phyloP scores from a whole-genome alignment of 2,113 vertebrate genomes.

The Hydrolagus affinis region DNA sequence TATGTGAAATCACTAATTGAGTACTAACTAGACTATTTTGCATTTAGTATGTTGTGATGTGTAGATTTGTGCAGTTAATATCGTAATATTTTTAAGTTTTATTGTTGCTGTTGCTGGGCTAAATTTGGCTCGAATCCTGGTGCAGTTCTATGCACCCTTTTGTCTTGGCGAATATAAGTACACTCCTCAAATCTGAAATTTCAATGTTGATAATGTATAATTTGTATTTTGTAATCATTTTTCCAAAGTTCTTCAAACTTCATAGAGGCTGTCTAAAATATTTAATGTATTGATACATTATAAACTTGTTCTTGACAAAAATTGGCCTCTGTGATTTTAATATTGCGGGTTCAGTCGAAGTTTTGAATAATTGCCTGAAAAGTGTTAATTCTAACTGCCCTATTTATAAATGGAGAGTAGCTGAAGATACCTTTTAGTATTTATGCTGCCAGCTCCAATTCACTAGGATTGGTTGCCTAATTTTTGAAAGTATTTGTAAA shows the following conservation, averaged over 20 bases:
- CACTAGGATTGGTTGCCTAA: no score
- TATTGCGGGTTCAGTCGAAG: neutral
- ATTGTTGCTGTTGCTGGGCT: neutral
- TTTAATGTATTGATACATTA: slow-evolving; percentile 19
- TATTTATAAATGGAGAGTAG: no score
- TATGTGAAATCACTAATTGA: neutral
- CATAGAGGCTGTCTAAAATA: neutral
- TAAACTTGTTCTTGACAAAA: slow-evolving; percentile 11
- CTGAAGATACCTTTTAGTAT: no score
- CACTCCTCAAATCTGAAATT: slow-evolving; percentile 5
- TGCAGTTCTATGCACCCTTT: neutral
- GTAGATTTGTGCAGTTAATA: neutral
- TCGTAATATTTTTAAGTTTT: neutral
- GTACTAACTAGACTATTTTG: neutral
- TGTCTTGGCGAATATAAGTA: neutral
- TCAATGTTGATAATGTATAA: neutral
- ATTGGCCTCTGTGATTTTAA: slow-evolving; percentile 5
- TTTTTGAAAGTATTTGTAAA: no score
- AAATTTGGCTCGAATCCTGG: neutral
- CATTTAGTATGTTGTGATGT: neutral
- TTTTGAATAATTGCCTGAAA: neutral
- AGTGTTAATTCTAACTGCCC: no score
- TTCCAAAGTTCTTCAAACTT: neutral
- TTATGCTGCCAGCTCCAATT: no score
- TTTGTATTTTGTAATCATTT: slow-evolving; percentile 19